phyloP scores from a whole-genome alignment of 2,888 invertebrate genomes.

The Cephus sareptanus region DNA sequence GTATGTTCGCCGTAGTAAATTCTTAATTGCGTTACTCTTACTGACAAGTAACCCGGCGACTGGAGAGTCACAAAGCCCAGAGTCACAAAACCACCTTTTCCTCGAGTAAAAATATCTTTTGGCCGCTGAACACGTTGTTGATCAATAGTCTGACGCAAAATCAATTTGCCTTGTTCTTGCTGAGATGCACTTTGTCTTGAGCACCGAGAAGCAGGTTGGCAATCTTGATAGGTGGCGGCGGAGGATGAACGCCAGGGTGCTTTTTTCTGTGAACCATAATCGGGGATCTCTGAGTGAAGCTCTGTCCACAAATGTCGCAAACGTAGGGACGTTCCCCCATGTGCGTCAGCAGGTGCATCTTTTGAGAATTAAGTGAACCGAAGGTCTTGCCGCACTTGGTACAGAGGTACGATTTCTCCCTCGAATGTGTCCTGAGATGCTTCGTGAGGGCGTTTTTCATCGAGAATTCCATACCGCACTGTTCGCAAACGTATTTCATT shows the following conservation, averaged over 20 bases:
- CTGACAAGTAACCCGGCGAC: too few relatives aligned
- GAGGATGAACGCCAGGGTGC: constrained; percentile 11
- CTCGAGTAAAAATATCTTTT: too few relatives aligned
- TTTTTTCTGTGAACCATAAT: constrained; percentile 18
- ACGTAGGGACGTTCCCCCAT: constrained; percentile 16
- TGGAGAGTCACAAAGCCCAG: too few relatives aligned
- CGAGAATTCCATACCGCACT: constrained; percentile 17
- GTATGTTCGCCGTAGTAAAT: too few relatives aligned
- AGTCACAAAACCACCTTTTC: too few relatives aligned
- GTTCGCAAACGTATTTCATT: constrained; percentile 16
- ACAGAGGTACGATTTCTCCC: constrained; percentile 14
- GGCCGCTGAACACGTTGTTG: too few relatives aligned
- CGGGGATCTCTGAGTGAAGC: constrained; percentile 16
- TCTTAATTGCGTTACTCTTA: too few relatives aligned
- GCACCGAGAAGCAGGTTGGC: constrained; percentile 5
- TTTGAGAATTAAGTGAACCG: constrained; percentile 16
- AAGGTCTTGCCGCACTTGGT: constrained; percentile 17
- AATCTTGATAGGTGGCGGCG: constrained; percentile 19
- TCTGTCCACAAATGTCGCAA: constrained; percentile 15
- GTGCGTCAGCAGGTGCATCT: constrained; percentile 17
- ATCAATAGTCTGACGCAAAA: too few relatives aligned
- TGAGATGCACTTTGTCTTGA: too few relatives aligned
- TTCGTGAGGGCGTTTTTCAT: constrained; percentile 15
- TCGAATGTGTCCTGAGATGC: constrained; percentile 16
- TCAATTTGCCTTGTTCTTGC: too few relatives aligned